Percentiles rank a stretch among this genome's conserved stretches.
These are phyloP conservation scores for Henricia sp. DNA, from an alignment of 53 echinoderm and acorn worm species.

Conservation along the genomic window DNA sequence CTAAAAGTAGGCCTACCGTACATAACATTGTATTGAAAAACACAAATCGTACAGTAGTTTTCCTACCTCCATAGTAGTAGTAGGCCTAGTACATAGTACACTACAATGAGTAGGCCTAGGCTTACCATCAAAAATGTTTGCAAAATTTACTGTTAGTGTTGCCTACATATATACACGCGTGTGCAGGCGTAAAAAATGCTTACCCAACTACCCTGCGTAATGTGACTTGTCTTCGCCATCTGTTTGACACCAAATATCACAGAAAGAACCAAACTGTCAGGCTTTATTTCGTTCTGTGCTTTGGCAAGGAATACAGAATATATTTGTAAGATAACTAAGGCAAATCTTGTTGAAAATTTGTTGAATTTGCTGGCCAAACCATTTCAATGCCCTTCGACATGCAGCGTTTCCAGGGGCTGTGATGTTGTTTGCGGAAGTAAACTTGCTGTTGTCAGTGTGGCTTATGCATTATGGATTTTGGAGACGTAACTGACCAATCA, in stretches of 20 bases:
- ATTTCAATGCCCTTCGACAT: neutral
- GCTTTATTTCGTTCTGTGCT: slow-evolving; percentile 33
- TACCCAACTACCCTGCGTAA: slow-evolving; percentile 96
- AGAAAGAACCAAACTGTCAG: neutral
- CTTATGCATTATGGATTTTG: no score
- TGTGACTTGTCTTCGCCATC: slow-evolving; percentile 51
- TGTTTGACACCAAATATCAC: slow-evolving; percentile 10
- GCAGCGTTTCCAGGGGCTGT: slow-evolving; percentile 55
- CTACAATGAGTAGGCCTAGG: no score
- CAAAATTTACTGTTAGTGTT: no score
- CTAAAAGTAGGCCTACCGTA: no score
- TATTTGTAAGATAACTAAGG: neutral
- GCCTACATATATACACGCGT: no score
- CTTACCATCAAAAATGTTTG: no score
- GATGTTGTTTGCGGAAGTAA: slow-evolving; percentile 68
- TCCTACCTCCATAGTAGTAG: no score
- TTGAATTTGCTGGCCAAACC: neutral
- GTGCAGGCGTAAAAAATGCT: no score
- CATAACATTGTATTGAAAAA: no score
- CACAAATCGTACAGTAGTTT: no score
- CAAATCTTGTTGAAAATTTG: neutral
- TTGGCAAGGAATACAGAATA: slow-evolving; percentile 6
- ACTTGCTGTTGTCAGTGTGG: slow-evolving; percentile 47
- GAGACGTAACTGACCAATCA: slow-evolving; percentile 44
- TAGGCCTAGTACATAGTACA: neutral